phyloP scores from a whole-genome alignment of 2,113 vertebrate genomes.

The Chloroceryle aenea region DNA sequence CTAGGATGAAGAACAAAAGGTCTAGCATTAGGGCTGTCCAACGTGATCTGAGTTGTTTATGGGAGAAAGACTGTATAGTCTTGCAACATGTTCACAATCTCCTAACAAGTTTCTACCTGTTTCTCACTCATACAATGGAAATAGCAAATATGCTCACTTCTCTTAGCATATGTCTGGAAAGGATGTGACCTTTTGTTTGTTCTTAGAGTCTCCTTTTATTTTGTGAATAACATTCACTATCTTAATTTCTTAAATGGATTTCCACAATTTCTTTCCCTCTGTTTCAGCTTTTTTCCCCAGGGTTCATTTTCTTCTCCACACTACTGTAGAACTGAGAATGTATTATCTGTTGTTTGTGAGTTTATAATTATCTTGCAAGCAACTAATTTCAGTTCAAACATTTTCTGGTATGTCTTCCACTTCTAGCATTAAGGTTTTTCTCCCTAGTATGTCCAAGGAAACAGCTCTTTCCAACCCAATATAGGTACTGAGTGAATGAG shows the following conservation, averaged over 20 bases:
- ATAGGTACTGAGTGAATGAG: not conserved
- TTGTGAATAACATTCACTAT: not conserved
- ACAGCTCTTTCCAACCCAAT: not conserved
- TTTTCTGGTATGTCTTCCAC: not conserved
- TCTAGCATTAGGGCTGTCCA: not conserved
- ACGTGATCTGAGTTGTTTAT: not conserved
- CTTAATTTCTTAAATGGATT: slow-evolving; percentile 2
- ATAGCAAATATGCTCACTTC: not conserved
- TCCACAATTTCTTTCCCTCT: not conserved
- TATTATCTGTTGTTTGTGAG: not conserved
- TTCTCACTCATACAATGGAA: not conserved
- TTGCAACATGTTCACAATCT: not conserved
- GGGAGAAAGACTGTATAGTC: not conserved
- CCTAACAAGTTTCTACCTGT: not conserved
- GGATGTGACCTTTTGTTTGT: not conserved
- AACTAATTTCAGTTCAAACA: not conserved
- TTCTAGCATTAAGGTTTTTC: not conserved
- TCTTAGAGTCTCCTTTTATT: not conserved
- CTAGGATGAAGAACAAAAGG: not conserved
- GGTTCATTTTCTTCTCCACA: not conserved
- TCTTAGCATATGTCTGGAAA: not conserved
- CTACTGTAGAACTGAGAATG: not conserved
- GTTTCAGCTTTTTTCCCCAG: not conserved
- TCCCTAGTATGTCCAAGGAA: not conserved
- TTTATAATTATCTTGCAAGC: not conserved